Conservation (phyloP, 2,113 vertebrate genomes). For the Orientallactaga bullata region DNA sequence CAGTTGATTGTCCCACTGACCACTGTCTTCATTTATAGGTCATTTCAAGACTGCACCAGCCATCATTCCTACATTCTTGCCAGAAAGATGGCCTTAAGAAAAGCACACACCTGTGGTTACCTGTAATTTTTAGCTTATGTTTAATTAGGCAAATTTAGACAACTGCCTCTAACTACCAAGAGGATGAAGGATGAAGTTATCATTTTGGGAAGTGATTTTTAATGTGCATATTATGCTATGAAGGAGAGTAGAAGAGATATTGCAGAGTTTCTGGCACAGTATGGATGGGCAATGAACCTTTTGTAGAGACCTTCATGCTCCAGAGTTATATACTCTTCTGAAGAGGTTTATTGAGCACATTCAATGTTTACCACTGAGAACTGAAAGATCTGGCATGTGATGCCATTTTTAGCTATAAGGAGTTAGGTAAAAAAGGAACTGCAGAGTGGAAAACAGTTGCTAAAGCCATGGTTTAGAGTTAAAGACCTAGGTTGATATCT, state of each 20-base stretch:
- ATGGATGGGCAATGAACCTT: neutral
- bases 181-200: conserved; percentile 1
- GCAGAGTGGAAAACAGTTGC: neutral
- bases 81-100: conserved; percentile 7
- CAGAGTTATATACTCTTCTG: neutral
- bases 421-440: neutral
- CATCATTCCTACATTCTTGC: neutral
- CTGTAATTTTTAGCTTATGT: neutral
- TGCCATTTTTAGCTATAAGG: conserved; percentile 32
- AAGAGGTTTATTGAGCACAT: neutral
- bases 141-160: neutral
- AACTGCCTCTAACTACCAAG: neutral
- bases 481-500: neutral
- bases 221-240: conserved; percentile 10
- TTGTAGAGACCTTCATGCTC: neutral
- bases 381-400: neutral
- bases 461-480: neutral
- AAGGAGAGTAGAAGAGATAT: neutral
- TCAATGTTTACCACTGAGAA: neutral
- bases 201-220: neutral
- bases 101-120: neutral
- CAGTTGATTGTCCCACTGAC: neutral
- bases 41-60: neutral
- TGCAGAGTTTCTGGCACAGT: neutral
- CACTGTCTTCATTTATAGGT: neutral